Percentiles rank a stretch among this genome's conserved stretches.
Conservation (phyloP, 2,888 invertebrate species). For the Cistogaster globosa region DNA sequence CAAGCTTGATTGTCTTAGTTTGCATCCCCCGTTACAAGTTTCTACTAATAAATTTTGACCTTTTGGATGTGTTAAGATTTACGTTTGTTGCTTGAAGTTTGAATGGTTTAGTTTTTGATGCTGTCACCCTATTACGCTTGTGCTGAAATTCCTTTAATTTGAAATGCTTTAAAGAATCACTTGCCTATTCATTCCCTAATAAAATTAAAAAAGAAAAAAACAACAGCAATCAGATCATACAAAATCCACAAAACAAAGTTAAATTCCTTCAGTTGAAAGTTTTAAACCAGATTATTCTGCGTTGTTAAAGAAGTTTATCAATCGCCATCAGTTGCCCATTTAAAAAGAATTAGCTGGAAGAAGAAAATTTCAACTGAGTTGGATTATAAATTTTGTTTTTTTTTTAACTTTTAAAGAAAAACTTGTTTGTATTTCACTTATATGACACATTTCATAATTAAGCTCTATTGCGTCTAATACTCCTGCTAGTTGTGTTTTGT, state of each 20-base stretch:
- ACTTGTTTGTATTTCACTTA: neutral
- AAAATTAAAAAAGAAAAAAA: too few relatives aligned
- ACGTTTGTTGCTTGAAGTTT: constrained; percentile 37
- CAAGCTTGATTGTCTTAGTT: constrained; percentile 36
- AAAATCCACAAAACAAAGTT: constrained; percentile 6
- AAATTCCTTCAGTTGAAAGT: neutral
- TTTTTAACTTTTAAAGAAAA: neutral
- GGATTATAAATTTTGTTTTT: neutral
- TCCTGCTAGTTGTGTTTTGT: constrained; percentile 75
- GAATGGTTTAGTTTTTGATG: constrained; percentile 12
- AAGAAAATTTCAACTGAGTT: neutral
- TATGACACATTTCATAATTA: constrained; percentile 1
- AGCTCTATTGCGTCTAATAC: constrained; percentile 36
- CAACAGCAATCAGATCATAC: constrained; percentile 21
- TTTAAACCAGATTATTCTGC: neutral
- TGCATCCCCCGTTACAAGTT: constrained; percentile 14
- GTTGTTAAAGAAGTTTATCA: neutral
- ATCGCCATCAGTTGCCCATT: neutral
- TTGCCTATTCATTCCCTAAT: constrained; percentile 47
- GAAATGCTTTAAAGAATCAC: constrained; percentile 52
- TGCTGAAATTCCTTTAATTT: constrained; percentile 26
- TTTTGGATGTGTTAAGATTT: constrained; percentile 25
- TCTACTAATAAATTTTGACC: neutral
- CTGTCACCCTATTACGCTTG: constrained; percentile 22
- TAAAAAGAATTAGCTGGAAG: neutral